A percentile compares a stretch with the other conserved stretches of the same genome.
These are phyloP conservation scores for Chouioia cunea DNA, from an alignment of 2,888 invertebrate species.

Conservation along the genomic window DNA sequence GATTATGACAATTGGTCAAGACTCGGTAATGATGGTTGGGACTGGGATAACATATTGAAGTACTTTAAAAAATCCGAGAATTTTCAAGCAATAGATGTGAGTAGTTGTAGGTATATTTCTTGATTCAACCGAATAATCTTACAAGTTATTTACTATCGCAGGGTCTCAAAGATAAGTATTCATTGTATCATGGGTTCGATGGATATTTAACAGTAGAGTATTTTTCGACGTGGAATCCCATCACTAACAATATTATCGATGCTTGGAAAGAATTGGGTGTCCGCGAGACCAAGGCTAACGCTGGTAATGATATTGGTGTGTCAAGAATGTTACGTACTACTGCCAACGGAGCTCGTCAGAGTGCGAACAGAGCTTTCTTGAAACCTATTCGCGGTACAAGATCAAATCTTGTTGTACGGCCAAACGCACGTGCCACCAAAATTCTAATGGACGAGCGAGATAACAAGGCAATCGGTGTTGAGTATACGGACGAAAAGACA, in stretches of 20 bases:
- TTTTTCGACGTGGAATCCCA: slow-evolving; percentile 69
- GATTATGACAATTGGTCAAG: slow-evolving; percentile 61
- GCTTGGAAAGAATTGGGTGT: slow-evolving; percentile 75
- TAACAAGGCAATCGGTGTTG: slow-evolving; percentile 66
- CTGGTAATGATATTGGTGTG: slow-evolving; percentile 72
- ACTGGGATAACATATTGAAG: slow-evolving; percentile 73
- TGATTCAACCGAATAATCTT: not conserved
- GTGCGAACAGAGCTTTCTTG: slow-evolving; percentile 76
- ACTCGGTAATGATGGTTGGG: slow-evolving; percentile 32
- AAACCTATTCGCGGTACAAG: slow-evolving; percentile 73
- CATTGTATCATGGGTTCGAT: not conserved
- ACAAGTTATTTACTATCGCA: not conserved
- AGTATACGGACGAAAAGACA: slow-evolving; percentile 59
- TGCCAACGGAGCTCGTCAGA: slow-evolving; percentile 73
- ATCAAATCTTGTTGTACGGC: slow-evolving; percentile 61
- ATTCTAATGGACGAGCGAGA: slow-evolving; percentile 69
- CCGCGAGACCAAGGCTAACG: slow-evolving; percentile 73
- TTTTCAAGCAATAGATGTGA: slow-evolving; percentile 54
- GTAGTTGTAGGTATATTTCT: not conserved
- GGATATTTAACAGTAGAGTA: not conserved
- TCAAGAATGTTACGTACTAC: slow-evolving; percentile 75
- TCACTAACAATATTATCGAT: slow-evolving; percentile 71
- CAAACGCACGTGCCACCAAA: slow-evolving; percentile 69
- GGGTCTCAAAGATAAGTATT: not conserved
- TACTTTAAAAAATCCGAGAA: slow-evolving; percentile 33